Conservation (phyloP, 2,797 vertebrate genomes). For the Emys orbicularis region DNA sequence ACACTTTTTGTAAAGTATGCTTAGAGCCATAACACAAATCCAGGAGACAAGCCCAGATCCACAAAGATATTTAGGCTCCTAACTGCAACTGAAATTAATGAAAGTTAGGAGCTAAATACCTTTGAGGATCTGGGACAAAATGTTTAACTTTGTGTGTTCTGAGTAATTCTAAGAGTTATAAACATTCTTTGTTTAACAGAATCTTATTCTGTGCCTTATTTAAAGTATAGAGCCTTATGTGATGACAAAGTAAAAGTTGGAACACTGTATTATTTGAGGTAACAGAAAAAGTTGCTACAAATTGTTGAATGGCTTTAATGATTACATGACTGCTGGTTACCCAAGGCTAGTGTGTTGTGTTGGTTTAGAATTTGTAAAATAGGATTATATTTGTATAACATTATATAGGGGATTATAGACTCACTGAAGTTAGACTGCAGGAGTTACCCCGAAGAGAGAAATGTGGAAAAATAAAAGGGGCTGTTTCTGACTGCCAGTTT, state of each 20-base stretch:
- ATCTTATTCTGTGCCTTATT: not conserved
- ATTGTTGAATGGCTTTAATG: not conserved
- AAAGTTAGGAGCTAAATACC: not conserved
- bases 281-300: not conserved
- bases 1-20: not conserved
- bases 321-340: not conserved
- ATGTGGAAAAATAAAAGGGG: not conserved
- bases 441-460: not conserved
- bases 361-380: not conserved
- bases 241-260: not conserved
- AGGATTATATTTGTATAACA: not conserved
- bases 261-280: not conserved
- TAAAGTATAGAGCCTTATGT: not conserved
- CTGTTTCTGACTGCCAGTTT: not conserved
- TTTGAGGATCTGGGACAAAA: not conserved
- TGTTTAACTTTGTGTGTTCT: not conserved
- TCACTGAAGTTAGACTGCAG: not conserved
- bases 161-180: not conserved
- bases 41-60: not conserved
- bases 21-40: not conserved
- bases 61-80: not conserved
- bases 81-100: not conserved
- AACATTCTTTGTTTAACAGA: not conserved
- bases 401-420: not conserved
- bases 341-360: not conserved